Conservation (phyloP, 2,113 vertebrate species). For the Chitala chitala region DNA sequence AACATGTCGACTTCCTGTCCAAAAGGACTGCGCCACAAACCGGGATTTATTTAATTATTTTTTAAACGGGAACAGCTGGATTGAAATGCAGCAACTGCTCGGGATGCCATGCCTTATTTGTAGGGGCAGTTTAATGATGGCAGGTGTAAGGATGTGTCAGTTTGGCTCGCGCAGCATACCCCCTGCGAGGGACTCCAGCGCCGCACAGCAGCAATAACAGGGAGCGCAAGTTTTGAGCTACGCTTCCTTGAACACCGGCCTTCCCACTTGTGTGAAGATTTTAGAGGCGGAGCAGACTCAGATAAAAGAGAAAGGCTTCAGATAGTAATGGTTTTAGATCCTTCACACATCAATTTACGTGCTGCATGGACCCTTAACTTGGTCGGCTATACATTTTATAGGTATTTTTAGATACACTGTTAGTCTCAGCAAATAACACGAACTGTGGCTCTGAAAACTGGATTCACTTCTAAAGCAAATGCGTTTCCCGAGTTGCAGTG, state of each 20-base stretch:
- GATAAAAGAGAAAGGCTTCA: not conserved
- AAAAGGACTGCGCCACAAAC: slow-evolving; percentile 1
- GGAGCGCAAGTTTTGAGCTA: no score
- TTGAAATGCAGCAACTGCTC: not conserved
- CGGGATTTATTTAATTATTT: not conserved
- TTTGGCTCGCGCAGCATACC: not conserved
- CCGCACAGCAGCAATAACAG: no score
- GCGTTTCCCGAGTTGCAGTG: not conserved
- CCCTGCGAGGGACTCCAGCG: not conserved
- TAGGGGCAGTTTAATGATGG: not conserved
- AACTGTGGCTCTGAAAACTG: not conserved
- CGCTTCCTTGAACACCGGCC: no score
- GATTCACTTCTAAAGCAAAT: not conserved
- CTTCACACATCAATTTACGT: not conserved
- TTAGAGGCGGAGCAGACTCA: not conserved
- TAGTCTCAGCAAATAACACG: not conserved
- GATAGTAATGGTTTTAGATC: not conserved
- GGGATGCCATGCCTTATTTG: not conserved
- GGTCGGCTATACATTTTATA: not conserved
- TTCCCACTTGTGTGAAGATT: not conserved
- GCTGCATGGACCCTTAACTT: not conserved
- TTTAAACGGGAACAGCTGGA: not conserved
- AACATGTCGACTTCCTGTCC: slow-evolving; percentile 1
- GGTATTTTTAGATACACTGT: not conserved
- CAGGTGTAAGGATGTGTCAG: not conserved